Base-by-base conservation (phyloP, 2,888 invertebrate genomes). In the Masnerella sp. region DNA sequence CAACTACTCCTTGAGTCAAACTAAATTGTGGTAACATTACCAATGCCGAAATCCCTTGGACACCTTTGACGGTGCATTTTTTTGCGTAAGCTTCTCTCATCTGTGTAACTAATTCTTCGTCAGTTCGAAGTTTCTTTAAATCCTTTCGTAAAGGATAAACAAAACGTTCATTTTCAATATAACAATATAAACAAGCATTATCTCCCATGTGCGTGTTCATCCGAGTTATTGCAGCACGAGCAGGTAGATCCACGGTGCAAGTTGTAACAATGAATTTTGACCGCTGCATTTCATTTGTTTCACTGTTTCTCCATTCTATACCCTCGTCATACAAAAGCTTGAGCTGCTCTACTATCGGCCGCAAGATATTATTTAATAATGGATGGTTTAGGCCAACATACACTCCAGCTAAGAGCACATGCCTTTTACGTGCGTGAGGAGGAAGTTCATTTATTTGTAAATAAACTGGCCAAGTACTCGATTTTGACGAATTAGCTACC, bases 371-470 rank as follows among this genome's bases (percentile, higher is more conserved):
- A 25, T 25, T 25, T 25, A 25, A 7, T 7, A 25, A 25, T 5
- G 25, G 25, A 25, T 25, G 25, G 25, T 25, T 3, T 7, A 25
- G 25, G 3, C 25, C 25, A 25, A 25, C 25, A 25, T 25, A 25
- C 7, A 25, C 25, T 7, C 25, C 25, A 25, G 25, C 7, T 25
- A 25, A 25, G 5, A 25, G 25, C 7, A 25, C 58, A 45, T 71
- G 32, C 28, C 52, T 68, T 12, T 70, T 68, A 7, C 73, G 47
- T 2, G 38, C 14, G 12, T 73, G 65, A 3, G 73, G 75, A 1
- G 75, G 49, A 2, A n/a, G n/a, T n/a, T n/a, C n/a, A n/a, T n/a
- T n/a, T n/a, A n/a, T n/a, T n/a, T n/a, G n/a, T n/a, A 77, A 12
- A 34, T 61, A 71, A 4, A 77, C 17, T 1, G 75, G 68, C 64